Evolutionary conservation across 2,113 vertebrate genomes (phyloP), one percentile per base, ranked within the genome.

Genomic region (Anarhynchus alexandrinus): DNA sequence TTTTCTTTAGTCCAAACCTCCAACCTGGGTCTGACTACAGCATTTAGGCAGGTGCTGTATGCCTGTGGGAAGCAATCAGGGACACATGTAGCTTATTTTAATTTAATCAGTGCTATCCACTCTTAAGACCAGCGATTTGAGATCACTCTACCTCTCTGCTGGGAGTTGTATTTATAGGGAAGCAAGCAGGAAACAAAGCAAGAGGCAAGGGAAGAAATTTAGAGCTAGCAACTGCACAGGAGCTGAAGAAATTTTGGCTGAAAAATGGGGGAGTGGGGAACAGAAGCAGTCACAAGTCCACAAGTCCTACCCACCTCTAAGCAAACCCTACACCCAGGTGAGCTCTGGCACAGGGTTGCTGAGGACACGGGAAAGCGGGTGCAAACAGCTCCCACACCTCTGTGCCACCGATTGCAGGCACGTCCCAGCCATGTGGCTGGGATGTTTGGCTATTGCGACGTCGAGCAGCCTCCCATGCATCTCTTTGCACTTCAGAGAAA

Each of bases 401-500:
- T 45, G 15, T 64, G 71, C 29, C 74, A 72, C 52, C n/a, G 42
- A 51, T 26, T 1, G 0, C 32, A 5, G 29, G 10, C 7, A 4
- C 0, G 0, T 26, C 59, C 61, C 47, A 77, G n/a, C 43, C 34
- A 13, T 0, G 8, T 2, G 23, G 40, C 45, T 2, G 0, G 57
- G 16, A 10, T 20, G 6, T 36, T 36, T 14, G 42, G 51, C 27
- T 82, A 5, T 71, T 32, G 7, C 3, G 3, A 51, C 1, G 1
- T 38, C 0, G 0, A 52, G 52, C 51, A 73, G 67, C 45, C 43
- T 61, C 80, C 89, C 15, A 4, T 1, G 15, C 9, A 27, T 26
- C 42, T 43, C 62, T 43, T 4, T 12, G 54, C 34, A 17, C 54
- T 69, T 36, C 1, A 4, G 52, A 72, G 67, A 90, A 76, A 69